Evolutionary conservation across 1,140 invertebrate species (phyloP).

Genomic region (Zaprionus ghesquierei): DNA sequence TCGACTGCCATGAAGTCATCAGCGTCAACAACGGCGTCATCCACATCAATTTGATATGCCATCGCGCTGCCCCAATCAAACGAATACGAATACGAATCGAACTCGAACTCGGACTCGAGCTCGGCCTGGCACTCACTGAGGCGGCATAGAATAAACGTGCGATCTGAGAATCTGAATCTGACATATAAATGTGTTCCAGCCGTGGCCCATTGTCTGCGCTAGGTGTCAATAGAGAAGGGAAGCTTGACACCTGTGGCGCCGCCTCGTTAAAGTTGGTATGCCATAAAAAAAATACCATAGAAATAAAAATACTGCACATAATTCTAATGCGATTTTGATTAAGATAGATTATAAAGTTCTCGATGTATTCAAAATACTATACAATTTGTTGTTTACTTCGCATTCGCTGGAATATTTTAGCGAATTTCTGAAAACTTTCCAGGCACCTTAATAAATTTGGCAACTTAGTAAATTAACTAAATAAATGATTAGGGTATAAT

Average conservation of each 20-base stretch:
- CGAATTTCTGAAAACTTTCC: background rate
- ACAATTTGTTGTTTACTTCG: background rate
- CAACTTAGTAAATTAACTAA: background rate
- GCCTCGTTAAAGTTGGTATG: background rate
- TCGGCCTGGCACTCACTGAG: slow-evolving; percentile 1
- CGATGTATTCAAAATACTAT: background rate
- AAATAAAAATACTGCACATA: slow-evolving; percentile 7
- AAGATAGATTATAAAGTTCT: background rate
- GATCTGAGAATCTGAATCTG: slow-evolving; percentile 29
- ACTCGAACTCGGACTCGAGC: background rate
- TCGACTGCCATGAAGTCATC: slow-evolving; percentile 76
- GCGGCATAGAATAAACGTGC: slow-evolving; percentile 68
- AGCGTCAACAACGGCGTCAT: slow-evolving; percentile 54
- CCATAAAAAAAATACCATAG: background rate
- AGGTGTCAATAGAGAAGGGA: slow-evolving; percentile 61
- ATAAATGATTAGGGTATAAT: background rate
- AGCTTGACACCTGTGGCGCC: slow-evolving; percentile 65
- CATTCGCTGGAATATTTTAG: no score
- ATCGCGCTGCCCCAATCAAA: slow-evolving; percentile 33
- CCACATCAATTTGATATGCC: slow-evolving; percentile 70
- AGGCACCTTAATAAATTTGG: background rate
- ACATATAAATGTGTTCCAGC: slow-evolving; percentile 36
- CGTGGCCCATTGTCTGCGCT: slow-evolving; percentile 44
- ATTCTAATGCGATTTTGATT: background rate
- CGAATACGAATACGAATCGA: slow-evolving; percentile 4